Evolutionary conservation across 2,113 vertebrate genomes (phyloP).

Genomic region (Cyphomyrus plagiostoma): DNA sequence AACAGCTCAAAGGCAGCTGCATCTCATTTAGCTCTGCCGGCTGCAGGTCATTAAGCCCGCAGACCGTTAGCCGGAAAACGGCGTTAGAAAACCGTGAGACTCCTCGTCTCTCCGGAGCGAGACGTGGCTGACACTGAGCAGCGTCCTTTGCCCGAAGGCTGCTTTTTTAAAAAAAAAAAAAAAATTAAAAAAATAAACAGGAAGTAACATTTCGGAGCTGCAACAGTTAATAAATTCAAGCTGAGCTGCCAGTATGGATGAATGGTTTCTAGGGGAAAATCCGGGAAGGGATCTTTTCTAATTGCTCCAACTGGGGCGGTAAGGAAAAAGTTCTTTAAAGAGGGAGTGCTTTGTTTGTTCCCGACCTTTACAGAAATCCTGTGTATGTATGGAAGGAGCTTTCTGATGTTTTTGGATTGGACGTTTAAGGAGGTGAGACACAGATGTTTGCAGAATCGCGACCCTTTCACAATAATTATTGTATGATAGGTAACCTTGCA

Average conservation of each 20-base stretch:
- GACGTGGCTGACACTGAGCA: background rate
- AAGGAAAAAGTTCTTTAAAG: constrained; percentile 26
- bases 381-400: background rate
- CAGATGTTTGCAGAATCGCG: background rate
- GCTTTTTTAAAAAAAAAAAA: too few relatives aligned
- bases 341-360: background rate
- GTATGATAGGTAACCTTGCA: background rate
- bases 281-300: constrained; percentile 24
- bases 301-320: constrained; percentile 25
- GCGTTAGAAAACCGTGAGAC: background rate
- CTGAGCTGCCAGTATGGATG: constrained; percentile 22
- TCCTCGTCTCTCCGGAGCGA: background rate
- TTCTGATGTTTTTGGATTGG: background rate
- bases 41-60: background rate
- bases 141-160: background rate
- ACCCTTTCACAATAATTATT: background rate
- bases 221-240: constrained; percentile 24
- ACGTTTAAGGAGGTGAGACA: background rate
- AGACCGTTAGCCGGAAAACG: background rate
- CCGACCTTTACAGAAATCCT: background rate
- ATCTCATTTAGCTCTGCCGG: background rate
- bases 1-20: background rate
- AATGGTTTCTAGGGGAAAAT: constrained; percentile 29
- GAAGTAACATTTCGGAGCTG: background rate
- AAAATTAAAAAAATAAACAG: background rate